Evolutionary conservation across 2,888 invertebrate genomes (phyloP), one percentile per base, ranked within the genome.

Genomic region (Galeruca laticollis): DNA sequence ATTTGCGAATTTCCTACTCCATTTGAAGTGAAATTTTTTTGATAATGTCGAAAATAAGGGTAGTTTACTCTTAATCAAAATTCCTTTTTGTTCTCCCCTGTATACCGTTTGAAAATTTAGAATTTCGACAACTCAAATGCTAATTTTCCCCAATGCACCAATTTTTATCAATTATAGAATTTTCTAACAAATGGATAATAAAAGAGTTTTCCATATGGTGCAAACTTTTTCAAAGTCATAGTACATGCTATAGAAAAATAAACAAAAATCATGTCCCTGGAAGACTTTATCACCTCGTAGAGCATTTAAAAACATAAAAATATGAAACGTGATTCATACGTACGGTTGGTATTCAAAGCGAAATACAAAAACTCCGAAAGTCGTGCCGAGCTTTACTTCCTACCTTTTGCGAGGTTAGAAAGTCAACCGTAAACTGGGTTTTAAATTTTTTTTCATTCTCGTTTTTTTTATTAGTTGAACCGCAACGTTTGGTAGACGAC

Each of bases 401-500:
- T 54, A 54, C 54, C 37, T 63, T 63, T 63, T 20, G 26, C 63
- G 63, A 63, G 63, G 63, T 63, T 63, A 63, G 26, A 63, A 63
- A 63, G 63, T 63, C 63, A 63, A 63, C 18, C 20, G 62, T 62
- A 62, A 52, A 52, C 52, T 52, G 35, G 43, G 20, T 18, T 35
- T 57, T 57, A 13, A n/a, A 57, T 21, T 26, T 43, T 43, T 40
- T 40, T 13, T 21, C 11, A 21, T 60, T 57, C 35, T 37, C 37
- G n/a, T 33, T 18, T 57, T 21, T 57, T 57, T 26, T n/a, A 9
- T 56, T n/a, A 56, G n/a, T 15, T 11, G 15, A 37, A 31, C 15
- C 15, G 18, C 6, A 11, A 2, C 54, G 54, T 54, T 54, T n/a
- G 15, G 11, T 51, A 15, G 51, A 51, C 20, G 51, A 51, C 21